Evolutionary conservation across 2,888 invertebrate species (phyloP).

Genomic region (Ditula angustiorana): DNA sequence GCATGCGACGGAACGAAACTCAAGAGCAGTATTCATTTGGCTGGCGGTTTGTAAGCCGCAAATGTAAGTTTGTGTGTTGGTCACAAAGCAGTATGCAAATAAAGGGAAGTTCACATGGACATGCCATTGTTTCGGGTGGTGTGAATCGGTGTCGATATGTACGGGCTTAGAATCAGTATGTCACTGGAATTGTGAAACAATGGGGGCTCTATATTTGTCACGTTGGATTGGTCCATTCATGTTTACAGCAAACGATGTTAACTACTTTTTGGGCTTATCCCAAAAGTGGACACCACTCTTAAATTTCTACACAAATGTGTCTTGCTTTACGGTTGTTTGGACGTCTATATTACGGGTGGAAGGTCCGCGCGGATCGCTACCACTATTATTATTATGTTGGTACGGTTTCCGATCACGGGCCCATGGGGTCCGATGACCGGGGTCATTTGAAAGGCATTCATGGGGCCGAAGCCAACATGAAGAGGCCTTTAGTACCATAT

Average conservation of each 20-base stretch:
- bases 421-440: too few species aligned
- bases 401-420: too few species aligned
- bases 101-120: slow-evolving; percentile 44
- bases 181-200: slow-evolving; percentile 8
- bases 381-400: too few species aligned
- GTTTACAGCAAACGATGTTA: neutral
- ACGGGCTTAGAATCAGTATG: slow-evolving; percentile 10
- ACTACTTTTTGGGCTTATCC: too few species aligned
- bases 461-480: too few species aligned
- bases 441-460: too few species aligned
- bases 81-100: slow-evolving; percentile 46
- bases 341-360: too few species aligned
- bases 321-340: too few species aligned
- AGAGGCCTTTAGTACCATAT: too few species aligned
- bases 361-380: too few species aligned
- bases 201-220: slow-evolving; percentile 16
- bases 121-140: slow-evolving; percentile 42
- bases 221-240: neutral
- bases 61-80: slow-evolving; percentile 34
- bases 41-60: neutral
- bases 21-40: neutral
- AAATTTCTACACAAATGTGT: too few species aligned
- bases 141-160: slow-evolving; percentile 41
- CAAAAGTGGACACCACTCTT: too few species aligned
- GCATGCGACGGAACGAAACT: neutral